Conservation (phyloP, 2,888 invertebrate genomes). For the Campoplex capitator region DNA sequence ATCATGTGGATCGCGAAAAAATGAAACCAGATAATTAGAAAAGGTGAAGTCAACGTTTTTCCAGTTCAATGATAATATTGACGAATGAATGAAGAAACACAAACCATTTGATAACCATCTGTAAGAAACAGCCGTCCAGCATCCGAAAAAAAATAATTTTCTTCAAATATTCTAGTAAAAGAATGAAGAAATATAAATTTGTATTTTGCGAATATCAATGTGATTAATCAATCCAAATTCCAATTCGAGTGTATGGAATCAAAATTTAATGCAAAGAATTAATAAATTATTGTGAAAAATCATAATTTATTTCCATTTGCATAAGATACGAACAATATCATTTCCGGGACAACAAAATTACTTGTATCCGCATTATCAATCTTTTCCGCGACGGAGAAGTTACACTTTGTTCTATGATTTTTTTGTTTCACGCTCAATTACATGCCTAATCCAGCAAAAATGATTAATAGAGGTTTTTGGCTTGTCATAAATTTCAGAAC, state of each 20-base stretch:
- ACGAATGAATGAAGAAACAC: background rate
- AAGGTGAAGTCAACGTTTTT: background rate
- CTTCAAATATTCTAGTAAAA: background rate
- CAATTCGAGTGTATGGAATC: too few species aligned
- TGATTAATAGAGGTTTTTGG: background rate
- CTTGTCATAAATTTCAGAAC: background rate
- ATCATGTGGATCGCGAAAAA: background rate
- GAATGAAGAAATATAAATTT: background rate
- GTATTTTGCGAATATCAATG: too few species aligned
- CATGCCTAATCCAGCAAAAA: background rate
- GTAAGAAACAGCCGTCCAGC: background rate
- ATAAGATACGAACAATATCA: too few species aligned
- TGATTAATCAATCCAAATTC: too few species aligned
- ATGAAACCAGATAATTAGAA: background rate
- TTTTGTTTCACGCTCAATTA: background rate
- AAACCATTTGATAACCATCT: background rate
- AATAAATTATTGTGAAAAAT: background rate
- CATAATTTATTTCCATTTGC: background rate
- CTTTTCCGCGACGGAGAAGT: slow-evolving; percentile 21
- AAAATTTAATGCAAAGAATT: background rate
- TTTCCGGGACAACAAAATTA: background rate
- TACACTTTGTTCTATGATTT: background rate
- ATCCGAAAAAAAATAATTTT: background rate
- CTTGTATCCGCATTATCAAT: background rate
- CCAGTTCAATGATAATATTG: background rate